phyloP scores from a whole-genome alignment of 2,888 invertebrate genomes.

The Hypomecis punctinalis region DNA sequence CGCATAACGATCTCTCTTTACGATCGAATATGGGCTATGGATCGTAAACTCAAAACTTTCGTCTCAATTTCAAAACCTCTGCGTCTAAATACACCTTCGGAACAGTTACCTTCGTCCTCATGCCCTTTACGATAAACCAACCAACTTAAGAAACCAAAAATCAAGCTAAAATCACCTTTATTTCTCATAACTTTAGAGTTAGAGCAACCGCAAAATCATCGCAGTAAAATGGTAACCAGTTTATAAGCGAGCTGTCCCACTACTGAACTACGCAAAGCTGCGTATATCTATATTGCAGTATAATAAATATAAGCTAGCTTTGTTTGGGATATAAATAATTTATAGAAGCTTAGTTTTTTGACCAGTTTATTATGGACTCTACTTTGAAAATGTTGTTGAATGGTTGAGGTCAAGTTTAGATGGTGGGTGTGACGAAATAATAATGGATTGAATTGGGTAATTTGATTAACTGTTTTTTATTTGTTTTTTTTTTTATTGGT shows the following conservation, averaged over 20 bases:
- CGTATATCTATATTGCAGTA: slow-evolving; percentile 51
- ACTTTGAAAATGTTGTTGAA: neutral
- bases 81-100: slow-evolving; percentile 60
- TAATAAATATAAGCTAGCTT: slow-evolving; percentile 52
- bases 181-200: slow-evolving; percentile 16
- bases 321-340: slow-evolving; percentile 51
- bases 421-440: slow-evolving; percentile 28
- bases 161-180: slow-evolving; percentile 41
- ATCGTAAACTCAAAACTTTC: slow-evolving; percentile 49
- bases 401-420: slow-evolving; percentile 13
- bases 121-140: slow-evolving; percentile 60
- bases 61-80: slow-evolving; percentile 59
- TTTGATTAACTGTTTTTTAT: slow-evolving; percentile 20
- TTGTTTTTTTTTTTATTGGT: slow-evolving; percentile 15
- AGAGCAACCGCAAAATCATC: slow-evolving; percentile 37
- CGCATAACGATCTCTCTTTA: slow-evolving; percentile 37
- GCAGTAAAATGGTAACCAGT: slow-evolving; percentile 55
- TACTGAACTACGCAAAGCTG: slow-evolving; percentile 65
- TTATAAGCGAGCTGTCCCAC: slow-evolving; percentile 57
- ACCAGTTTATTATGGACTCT: slow-evolving; percentile 34
- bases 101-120: slow-evolving; percentile 64
- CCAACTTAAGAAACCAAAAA: slow-evolving; percentile 31
- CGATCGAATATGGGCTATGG: slow-evolving; percentile 41
- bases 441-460: slow-evolving; percentile 28
- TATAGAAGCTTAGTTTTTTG: slow-evolving; percentile 40